A percentile compares a stretch with the other conserved stretches of the same genome.
phyloP scores from a whole-genome alignment of 1,140 invertebrate species.

The Mesaphorura yosii region DNA sequence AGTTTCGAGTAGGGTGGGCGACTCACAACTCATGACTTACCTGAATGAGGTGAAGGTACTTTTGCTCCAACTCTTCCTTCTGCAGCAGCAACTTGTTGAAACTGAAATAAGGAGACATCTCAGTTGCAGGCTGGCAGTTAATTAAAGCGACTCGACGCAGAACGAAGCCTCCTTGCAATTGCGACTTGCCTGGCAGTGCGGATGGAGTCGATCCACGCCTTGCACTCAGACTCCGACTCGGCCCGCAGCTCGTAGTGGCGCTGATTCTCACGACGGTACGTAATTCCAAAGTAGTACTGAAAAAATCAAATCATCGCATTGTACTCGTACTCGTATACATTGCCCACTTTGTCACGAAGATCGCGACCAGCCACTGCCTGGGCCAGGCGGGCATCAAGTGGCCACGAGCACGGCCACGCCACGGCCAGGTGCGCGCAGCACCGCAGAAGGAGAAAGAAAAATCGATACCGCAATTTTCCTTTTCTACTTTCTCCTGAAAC shows the following conservation, averaged over 20 bases:
- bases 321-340: too few species aligned
- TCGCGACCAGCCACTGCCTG: too few species aligned
- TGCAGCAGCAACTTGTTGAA: slow-evolving; percentile 83
- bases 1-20: too few species aligned
- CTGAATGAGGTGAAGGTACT: slow-evolving; percentile 71
- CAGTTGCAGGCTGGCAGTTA: neutral
- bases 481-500: too few species aligned
- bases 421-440: too few species aligned
- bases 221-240: slow-evolving; percentile 69
- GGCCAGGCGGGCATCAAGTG: too few species aligned
- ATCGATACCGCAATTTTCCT: too few species aligned
- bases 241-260: slow-evolving; percentile 77
- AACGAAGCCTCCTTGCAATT: too few species aligned
- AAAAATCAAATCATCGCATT: slow-evolving; percentile 29
- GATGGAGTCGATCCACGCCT: slow-evolving; percentile 81
- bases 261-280: slow-evolving; percentile 72
- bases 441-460: too few species aligned
- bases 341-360: too few species aligned
- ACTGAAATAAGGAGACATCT: slow-evolving; percentile 42
- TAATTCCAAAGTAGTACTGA: slow-evolving; percentile 80
- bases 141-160: neutral
- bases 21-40: slow-evolving; percentile 14
- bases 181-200: slow-evolving; percentile 63
- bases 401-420: too few species aligned
- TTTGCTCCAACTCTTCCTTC: slow-evolving; percentile 86